These are phyloP conservation scores for Alectoris magna DNA, from an alignment of 2,797 vertebrate species.

Conservation along the genomic window DNA sequence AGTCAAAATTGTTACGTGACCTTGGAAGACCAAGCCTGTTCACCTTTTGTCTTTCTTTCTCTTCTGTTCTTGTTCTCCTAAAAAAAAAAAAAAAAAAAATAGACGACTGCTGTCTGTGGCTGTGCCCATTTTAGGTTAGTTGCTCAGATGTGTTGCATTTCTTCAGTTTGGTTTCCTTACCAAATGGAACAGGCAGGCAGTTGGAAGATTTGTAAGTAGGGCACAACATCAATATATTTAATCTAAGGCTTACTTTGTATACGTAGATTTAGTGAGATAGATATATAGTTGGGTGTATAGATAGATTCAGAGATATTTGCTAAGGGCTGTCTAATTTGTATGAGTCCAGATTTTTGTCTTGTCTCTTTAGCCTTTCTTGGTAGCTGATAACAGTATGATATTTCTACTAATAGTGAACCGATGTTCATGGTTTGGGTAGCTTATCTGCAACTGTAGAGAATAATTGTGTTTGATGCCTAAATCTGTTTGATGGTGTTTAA, in stretches of 20 bases:
- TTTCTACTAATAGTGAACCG: background rate
- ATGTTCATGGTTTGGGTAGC: background rate
- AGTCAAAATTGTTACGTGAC: background rate
- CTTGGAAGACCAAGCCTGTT: background rate
- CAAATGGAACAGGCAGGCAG: background rate
- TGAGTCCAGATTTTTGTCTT: background rate
- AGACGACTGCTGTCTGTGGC: background rate
- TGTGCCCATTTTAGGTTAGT: accelerated
- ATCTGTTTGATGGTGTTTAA: background rate
- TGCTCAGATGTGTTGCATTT: background rate
- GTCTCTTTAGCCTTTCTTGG: background rate
- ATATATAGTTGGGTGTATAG: background rate
- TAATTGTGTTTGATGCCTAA: background rate
- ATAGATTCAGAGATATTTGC: background rate
- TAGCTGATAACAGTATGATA: background rate
- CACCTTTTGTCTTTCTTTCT: background rate
- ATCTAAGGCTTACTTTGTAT: background rate
- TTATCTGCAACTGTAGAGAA: background rate
- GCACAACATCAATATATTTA: background rate
- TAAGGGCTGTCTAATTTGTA: background rate
- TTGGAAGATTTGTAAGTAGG: background rate
- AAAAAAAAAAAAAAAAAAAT: background rate
- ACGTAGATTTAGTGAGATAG: background rate
- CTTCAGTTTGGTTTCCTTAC: background rate
- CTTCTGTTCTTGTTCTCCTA: background rate